Conservation (phyloP, 2,888 invertebrate species). For the Tenthredo livida region DNA sequence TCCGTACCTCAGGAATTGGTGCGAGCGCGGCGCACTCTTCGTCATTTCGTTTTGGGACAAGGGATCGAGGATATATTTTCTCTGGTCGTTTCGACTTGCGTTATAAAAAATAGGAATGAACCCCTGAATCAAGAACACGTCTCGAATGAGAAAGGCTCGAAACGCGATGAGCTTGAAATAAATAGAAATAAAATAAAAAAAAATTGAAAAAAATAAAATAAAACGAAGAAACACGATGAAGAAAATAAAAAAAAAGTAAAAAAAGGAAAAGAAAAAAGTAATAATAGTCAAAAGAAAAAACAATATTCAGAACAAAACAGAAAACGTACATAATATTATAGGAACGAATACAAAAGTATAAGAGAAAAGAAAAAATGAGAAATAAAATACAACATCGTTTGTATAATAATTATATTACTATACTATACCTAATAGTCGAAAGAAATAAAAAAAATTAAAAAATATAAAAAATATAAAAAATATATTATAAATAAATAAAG, state of each 20-base stretch:
- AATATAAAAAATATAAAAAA: constrained; percentile 32
- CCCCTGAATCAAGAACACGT: not conserved
- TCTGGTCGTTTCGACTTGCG: not conserved
- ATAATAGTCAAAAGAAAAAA: not conserved
- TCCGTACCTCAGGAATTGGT: constrained; percentile 16
- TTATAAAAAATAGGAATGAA: not conserved
- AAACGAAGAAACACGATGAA: not conserved
- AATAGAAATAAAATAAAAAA: not conserved
- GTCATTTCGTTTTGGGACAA: constrained; percentile 41
- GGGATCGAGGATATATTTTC: constrained; percentile 23
- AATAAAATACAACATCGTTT: not conserved
- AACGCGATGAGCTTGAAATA: constrained; percentile 56
- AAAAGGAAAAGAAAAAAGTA: not conserved
- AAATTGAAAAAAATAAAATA: constrained; percentile 27
- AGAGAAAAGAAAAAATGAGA: too few relatives aligned
- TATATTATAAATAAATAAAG: not conserved
- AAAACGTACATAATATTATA: not conserved
- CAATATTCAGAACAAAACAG: not conserved
- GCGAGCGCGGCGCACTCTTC: constrained; percentile 48
- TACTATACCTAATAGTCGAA: not conserved
- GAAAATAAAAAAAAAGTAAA: constrained; percentile 49
- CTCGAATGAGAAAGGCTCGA: constrained; percentile 55
- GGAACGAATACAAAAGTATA: not conserved
- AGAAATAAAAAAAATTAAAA: not conserved
- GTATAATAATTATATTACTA: constrained; percentile 26